Conservation (phyloP, 2,888 invertebrate genomes). For the Hydrotaea cyrtoneurina region DNA sequence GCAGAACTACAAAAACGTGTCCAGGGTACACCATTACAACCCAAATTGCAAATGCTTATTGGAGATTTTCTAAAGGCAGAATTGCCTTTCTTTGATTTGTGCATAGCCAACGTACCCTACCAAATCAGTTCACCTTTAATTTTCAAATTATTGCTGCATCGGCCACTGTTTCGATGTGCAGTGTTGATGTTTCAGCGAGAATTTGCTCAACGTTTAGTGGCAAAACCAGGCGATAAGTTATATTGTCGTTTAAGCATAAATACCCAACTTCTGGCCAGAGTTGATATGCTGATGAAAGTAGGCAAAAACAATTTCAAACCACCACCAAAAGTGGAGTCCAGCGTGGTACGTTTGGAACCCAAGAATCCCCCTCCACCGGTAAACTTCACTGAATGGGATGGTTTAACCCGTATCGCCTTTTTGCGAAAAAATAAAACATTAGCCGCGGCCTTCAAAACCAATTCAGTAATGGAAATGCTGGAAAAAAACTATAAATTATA, state of each 20-base stretch:
- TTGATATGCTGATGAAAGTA: slow-evolving; percentile 97
- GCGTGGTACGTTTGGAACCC: slow-evolving; percentile 98
- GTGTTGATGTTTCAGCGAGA: slow-evolving; percentile 99
- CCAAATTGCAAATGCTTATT: slow-evolving; percentile 94
- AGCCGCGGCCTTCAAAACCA: slow-evolving; percentile 92
- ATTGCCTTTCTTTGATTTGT: slow-evolving; percentile 97
- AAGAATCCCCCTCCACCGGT: slow-evolving; percentile 98
- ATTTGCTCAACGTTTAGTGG: slow-evolving; percentile 97
- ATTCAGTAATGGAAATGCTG: slow-evolving; percentile 89
- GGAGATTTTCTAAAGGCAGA: slow-evolving; percentile 98
- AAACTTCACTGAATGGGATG: slow-evolving; percentile 99
- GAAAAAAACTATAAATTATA: slow-evolving; percentile 95
- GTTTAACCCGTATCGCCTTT: slow-evolving; percentile 96
- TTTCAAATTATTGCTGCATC: slow-evolving; percentile 95
- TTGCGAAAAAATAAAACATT: slow-evolving; percentile 98
- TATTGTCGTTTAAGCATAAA: slow-evolving; percentile 98
- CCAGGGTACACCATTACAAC: slow-evolving; percentile 92
- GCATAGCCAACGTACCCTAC: slow-evolving; percentile 99
- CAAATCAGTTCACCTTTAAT: slow-evolving; percentile 98
- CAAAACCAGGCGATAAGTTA: slow-evolving; percentile 97
- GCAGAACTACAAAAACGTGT: slow-evolving; percentile 99
- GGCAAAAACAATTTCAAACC: slow-evolving; percentile 99
- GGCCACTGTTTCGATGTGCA: slow-evolving; percentile 94
- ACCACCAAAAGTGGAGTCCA: slow-evolving; percentile 99
- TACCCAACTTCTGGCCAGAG: slow-evolving; percentile 95